These are phyloP conservation scores for Phallusia fumigata DNA, from an alignment of 23 tunicate genomes.

Conservation along the genomic window DNA sequence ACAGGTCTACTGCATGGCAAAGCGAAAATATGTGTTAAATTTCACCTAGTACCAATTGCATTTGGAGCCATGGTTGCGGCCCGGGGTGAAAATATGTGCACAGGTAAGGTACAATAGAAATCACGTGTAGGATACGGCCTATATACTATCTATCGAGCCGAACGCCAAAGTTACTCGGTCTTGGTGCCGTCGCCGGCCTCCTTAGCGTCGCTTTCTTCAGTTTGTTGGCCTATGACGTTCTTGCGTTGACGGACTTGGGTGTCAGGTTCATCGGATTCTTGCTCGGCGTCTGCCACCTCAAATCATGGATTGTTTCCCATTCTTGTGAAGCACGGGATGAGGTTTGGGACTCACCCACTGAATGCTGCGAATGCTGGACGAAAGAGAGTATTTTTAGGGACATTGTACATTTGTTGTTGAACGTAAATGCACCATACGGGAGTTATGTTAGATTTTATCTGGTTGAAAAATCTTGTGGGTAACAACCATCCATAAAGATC, in stretches of 20 bases:
- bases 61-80: no score
- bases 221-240: not conserved
- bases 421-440: no score
- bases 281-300: conserved; percentile 20
- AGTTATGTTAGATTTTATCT: no score
- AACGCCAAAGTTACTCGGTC: not conserved
- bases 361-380: not conserved
- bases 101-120: no score
- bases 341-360: not conserved
- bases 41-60: no score
- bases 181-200: conserved; percentile 3
- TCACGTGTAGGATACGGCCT: no score
- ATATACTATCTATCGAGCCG: no score
- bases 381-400: not conserved
- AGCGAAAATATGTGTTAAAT: no score
- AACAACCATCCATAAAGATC: no score
- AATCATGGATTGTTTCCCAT: conserved; percentile 48
- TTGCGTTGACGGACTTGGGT: conserved; percentile 29
- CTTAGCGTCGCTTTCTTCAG: not conserved
- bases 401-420: not conserved
- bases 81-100: no score
- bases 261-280: not conserved
- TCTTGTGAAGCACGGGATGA: conserved; percentile 35
- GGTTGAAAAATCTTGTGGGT: no score
- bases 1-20: no score